Evolutionary conservation across 2,888 invertebrate species (phyloP).

Genomic region (Scaptomyza cyrtandrae): DNA sequence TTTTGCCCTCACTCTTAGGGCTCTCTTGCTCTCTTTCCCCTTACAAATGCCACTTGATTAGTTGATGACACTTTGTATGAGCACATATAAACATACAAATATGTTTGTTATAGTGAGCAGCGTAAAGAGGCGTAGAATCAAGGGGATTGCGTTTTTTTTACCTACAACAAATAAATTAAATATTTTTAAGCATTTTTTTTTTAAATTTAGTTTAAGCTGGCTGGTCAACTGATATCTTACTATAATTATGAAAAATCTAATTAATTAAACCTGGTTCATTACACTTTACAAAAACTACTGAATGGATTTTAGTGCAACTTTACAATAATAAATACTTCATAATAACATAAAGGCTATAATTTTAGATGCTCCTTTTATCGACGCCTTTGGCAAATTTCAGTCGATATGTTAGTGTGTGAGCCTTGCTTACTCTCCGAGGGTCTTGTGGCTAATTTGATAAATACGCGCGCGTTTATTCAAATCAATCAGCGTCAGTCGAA

Average conservation of each 20-base stretch:
- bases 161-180: too few species aligned
- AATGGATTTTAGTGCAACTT: too few species aligned
- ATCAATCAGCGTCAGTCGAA: constrained; percentile 78
- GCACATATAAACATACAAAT: constrained; percentile 22
- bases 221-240: too few species aligned
- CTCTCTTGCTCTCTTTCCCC: not conserved
- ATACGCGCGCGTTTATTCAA: constrained; percentile 79
- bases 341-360: too few species aligned
- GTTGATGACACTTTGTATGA: constrained; percentile 73
- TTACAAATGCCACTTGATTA: constrained; percentile 71
- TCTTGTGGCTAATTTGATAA: constrained; percentile 79
- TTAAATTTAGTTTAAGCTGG: too few species aligned
- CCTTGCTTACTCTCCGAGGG: constrained; percentile 33
- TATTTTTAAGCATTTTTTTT: not conserved
- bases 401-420: constrained; percentile 18
- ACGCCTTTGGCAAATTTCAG: constrained; percentile 33
- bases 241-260: too few species aligned
- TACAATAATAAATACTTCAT: too few species aligned
- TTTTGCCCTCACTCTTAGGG: not conserved
- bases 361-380: not conserved
- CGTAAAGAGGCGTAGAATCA: constrained; percentile 12
- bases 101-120: constrained; percentile 9
- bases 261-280: too few species aligned
- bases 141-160: not conserved
- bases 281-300: too few species aligned